These are phyloP conservation scores for Ophiodon elongatus DNA, from an alignment of 2,113 vertebrate species.

Conservation along the genomic window DNA sequence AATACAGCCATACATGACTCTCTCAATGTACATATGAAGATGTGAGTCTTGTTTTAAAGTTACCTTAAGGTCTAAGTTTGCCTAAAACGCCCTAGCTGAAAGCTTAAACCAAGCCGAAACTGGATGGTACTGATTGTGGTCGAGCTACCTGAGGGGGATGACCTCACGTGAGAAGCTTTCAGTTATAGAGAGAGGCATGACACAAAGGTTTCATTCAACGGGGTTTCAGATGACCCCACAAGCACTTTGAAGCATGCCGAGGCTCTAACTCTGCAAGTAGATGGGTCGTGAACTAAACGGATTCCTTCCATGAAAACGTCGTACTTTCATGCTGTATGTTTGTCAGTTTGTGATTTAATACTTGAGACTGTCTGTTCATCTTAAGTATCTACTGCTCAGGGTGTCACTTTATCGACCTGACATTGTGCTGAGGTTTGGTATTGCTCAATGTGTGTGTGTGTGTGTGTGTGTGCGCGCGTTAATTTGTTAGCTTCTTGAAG, in stretches of 20 bases:
- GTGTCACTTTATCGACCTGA: neutral
- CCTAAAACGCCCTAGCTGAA: neutral
- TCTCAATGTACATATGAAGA: neutral
- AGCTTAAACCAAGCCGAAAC: neutral
- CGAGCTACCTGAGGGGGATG: neutral
- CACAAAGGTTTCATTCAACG: neutral
- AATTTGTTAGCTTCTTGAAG: constrained; percentile 6
- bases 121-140: neutral
- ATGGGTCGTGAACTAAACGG: neutral
- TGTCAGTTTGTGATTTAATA: neutral
- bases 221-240: neutral
- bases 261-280: neutral
- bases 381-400: neutral
- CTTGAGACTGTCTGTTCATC: neutral
- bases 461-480: neutral
- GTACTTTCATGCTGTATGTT: neutral
- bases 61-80: neutral
- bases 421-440: neutral
- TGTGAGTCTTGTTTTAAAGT: neutral
- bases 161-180: neutral
- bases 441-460: neutral
- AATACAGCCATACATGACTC: neutral
- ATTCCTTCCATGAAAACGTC: neutral
- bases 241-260: constrained; percentile 5
- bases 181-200: neutral